A percentile compares a stretch with the other conserved stretches of the same genome.
phyloP scores from a whole-genome alignment of 1,140 invertebrate species.

The Zaprionus gabonicus region DNA sequence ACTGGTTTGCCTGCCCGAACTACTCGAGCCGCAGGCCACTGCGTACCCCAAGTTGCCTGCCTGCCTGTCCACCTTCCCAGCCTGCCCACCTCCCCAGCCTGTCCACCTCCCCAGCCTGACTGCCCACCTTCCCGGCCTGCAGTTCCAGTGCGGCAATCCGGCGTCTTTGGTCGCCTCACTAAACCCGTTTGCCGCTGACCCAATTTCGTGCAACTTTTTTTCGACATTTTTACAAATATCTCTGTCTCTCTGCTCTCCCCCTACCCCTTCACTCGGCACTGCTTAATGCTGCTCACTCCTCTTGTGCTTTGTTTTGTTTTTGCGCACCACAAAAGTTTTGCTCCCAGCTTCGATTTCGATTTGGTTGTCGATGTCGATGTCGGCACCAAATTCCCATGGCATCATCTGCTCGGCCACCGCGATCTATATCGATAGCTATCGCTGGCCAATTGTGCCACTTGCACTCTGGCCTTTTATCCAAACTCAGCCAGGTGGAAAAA shows the following conservation, averaged over 20 bases:
- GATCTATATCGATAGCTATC: not conserved
- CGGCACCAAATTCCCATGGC: not conserved
- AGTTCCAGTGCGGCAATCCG: not conserved
- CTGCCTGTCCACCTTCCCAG: not conserved
- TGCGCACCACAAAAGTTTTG: not conserved
- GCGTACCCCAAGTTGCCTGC: not conserved
- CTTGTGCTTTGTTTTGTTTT: not conserved
- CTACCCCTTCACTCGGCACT: not conserved
- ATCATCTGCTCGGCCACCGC: not conserved
- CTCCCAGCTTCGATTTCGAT: slow-evolving; percentile 5
- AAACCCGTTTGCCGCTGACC: slow-evolving; percentile 77
- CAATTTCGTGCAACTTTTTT: slow-evolving; percentile 70
- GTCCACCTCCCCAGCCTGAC: slow-evolving; percentile 43
- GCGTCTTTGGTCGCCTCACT: slow-evolving; percentile 12
- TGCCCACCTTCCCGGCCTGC: not conserved
- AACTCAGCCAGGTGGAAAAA: slow-evolving; percentile 27
- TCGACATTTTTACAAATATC: slow-evolving; percentile 71
- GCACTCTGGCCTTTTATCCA: slow-evolving; percentile 69
- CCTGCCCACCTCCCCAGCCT: not conserved
- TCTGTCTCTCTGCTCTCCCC: not conserved
- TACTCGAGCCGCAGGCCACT: not conserved
- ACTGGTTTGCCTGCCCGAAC: slow-evolving; percentile 20
- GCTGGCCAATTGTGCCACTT: not conserved
- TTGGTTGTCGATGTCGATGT: no score
- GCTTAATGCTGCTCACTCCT: not conserved